Evolutionary conservation across 2,797 vertebrate species (phyloP).

Genomic region (Lutjanus argentimaculatus): DNA sequence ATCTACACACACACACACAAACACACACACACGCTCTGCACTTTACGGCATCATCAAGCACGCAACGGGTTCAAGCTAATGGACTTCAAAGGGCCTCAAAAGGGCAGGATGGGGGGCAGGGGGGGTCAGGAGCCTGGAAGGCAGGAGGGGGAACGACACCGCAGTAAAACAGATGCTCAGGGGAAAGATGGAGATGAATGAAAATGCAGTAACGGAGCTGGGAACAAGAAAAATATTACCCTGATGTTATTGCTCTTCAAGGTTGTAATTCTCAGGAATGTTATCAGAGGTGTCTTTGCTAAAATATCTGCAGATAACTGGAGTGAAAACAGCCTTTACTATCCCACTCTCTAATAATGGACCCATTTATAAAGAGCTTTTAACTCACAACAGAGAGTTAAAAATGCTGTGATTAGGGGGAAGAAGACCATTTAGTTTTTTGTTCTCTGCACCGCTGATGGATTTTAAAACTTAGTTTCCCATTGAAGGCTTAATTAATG

Average conservation of each 20-base stretch:
- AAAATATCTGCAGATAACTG: neutral
- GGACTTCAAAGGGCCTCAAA: slow-evolving; percentile 64
- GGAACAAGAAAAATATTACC: neutral
- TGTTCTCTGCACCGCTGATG: neutral
- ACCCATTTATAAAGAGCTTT: neutral
- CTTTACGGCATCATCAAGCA: slow-evolving; percentile 51
- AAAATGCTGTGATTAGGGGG: neutral
- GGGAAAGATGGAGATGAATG: neutral
- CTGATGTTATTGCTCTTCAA: neutral
- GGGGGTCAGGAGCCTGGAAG: slow-evolving; percentile 26
- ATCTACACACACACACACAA: slow-evolving; percentile 16
- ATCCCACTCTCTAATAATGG: neutral
- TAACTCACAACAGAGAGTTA: neutral
- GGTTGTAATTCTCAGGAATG: slow-evolving; percentile 16
- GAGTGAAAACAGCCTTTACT: neutral
- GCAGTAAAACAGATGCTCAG: slow-evolving; percentile 24
- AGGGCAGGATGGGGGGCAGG: slow-evolving; percentile 15
- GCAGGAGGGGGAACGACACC: slow-evolving; percentile 18
- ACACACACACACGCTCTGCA: slow-evolving; percentile 30
- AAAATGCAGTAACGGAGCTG: neutral
- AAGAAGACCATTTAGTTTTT: neutral
- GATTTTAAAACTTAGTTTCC: no score
- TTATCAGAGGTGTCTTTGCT: neutral
- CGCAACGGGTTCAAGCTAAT: slow-evolving; percentile 49
- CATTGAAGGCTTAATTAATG: no score